Conservation (phyloP, 2,888 invertebrate genomes). For the Cantharis rufa region DNA sequence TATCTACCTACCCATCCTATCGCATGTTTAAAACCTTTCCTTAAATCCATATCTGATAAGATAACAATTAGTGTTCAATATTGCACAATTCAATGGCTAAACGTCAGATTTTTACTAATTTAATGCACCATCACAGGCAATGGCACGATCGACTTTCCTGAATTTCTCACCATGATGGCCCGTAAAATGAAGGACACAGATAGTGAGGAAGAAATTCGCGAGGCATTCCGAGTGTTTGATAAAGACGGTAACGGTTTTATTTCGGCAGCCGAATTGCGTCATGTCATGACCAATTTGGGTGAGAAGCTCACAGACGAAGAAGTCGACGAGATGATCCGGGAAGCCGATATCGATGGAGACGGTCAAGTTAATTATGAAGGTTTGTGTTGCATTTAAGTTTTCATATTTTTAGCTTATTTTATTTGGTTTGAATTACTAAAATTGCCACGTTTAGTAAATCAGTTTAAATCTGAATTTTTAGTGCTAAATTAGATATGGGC, state of each 20-base stretch:
- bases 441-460: not conserved
- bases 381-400: constrained; percentile 45
- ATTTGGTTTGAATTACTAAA: not conserved
- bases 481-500: not conserved
- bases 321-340: constrained; percentile 99
- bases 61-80: not conserved
- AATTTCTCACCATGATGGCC: constrained; percentile 99
- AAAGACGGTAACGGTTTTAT: constrained; percentile 99
- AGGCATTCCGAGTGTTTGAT: constrained; percentile 98
- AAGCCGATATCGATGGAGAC: constrained; percentile 98
- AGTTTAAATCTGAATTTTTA: not conserved
- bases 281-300: constrained; percentile 99
- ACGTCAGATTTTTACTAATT: not conserved
- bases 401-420: not conserved
- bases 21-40: too few species aligned
- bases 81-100: not conserved
- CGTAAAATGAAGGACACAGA: constrained; percentile 99
- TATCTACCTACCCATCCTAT: not conserved
- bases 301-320: constrained; percentile 99
- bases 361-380: constrained; percentile 99
- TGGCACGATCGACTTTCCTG: constrained; percentile 99
- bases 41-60: not conserved
- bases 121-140: constrained; percentile 70
- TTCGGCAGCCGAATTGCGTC: constrained; percentile 96
- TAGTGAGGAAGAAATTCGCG: constrained; percentile 98